Conservation (phyloP, 1,140 invertebrate genomes). For the Scaptomyza montana region DNA sequence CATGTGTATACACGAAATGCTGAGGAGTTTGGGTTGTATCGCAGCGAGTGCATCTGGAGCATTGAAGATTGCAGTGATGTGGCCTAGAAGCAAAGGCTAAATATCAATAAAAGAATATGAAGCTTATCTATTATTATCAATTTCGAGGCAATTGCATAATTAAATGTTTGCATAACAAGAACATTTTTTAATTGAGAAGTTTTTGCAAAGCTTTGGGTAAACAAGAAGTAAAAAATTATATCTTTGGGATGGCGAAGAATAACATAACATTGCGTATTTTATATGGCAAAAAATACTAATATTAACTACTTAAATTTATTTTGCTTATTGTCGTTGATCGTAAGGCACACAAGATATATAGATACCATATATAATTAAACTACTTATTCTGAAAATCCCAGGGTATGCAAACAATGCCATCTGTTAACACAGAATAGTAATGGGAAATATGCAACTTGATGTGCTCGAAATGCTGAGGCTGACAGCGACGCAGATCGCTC, state of each 20-base stretch:
- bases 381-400: constrained; percentile 91
- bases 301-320: constrained; percentile 15
- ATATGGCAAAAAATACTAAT: background rate
- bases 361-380: background rate
- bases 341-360: constrained; percentile 59
- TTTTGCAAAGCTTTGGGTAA: background rate
- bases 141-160: background rate
- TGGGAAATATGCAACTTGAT: constrained; percentile 92
- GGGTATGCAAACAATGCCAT: constrained; percentile 95
- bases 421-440: constrained; percentile 95
- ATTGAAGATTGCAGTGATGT: constrained; percentile 70
- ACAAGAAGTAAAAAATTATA: background rate
- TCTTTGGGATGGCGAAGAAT: background rate
- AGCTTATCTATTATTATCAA: constrained; percentile 1
- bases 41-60: constrained; percentile 62
- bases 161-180: background rate
- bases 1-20: constrained; percentile 63
- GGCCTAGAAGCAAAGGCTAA: constrained; percentile 7
- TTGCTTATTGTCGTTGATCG: constrained; percentile 34
- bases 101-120: background rate
- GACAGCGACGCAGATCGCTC: constrained; percentile 87
- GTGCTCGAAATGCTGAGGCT: constrained; percentile 83
- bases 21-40: constrained; percentile 38
- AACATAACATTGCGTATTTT: no score
- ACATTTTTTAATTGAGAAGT: background rate